Evolutionary conservation across 2,888 invertebrate species (phyloP), one percentile per base, ranked within the genome.

Genomic region (Papilio gigon): DNA sequence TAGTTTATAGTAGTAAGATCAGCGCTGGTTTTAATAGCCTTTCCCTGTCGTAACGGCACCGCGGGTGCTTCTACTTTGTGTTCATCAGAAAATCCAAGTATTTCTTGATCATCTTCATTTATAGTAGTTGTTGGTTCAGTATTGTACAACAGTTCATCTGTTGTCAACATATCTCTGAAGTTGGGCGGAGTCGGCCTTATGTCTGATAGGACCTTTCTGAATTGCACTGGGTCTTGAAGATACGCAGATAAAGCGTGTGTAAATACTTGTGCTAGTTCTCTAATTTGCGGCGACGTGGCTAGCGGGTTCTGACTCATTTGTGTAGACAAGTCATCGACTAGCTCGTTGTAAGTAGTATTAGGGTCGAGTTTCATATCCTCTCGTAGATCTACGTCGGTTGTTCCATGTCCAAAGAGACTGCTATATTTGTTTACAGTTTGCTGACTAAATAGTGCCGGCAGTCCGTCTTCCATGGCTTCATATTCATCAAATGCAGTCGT

Each of bases 161-260:
- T 86, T 11, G 80, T 82, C 3, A 88, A 80, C 70, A 88, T 82
- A 35, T 89, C 90, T n/a, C 87, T 83, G 58, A 90, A 89, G 1
- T 95, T 93, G 0, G 96, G 96, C 76, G 96, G 96, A 0, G 96
- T 97, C 0, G 97, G 97, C 78, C 97, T 92, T 1, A 96, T 95
- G 73, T 96, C 95, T 8, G 95, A 95, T 22, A 97, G 84, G 22
- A 95, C 95, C 78, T 94, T 95, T 74, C 95, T 94, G 77, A 97
- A 97, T 65, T 94, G 94, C n/a, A 95, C 94, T 0, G 97, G 97
- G 83, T 97, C 95, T 84, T 97, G 95, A 4, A 97, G 89, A 75
- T 97, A 97, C 0, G 96, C 96, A 1, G 96, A 95, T 17, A 97
- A 85, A 0, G 97, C 97, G 78, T 96, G 95, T 0, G 97, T 97